phyloP scores from a whole-genome alignment of 2,113 vertebrate species.

The Eretmochelys imbricata region DNA sequence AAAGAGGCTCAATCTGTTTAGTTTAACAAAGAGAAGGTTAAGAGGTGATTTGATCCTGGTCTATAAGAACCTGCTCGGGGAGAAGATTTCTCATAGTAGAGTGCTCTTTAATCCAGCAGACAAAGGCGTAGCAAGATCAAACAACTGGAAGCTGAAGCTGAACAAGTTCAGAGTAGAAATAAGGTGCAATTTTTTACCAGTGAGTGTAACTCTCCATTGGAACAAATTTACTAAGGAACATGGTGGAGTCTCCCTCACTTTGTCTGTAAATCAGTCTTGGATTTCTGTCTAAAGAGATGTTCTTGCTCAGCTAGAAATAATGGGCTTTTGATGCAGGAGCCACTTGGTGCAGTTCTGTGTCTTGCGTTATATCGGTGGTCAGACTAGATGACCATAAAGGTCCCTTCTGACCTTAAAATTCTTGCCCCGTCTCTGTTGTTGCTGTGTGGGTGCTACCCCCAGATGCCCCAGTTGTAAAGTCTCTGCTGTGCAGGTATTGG shows the following conservation, averaged over 20 bases:
- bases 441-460: neutral
- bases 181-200: neutral
- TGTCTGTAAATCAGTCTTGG: neutral
- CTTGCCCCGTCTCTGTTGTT: neutral
- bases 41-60: neutral
- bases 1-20: neutral
- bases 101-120: neutral
- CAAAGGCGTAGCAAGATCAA: neutral
- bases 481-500: neutral
- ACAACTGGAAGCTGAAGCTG: neutral
- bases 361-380: neutral
- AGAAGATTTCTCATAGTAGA: neutral
- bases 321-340: neutral
- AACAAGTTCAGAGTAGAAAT: neutral
- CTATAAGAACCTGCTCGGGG: neutral
- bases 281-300: neutral
- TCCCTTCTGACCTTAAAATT: neutral
- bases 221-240: neutral
- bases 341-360: neutral
- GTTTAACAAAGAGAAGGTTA: rapidly evolving
- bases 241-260: neutral
- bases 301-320: neutral
- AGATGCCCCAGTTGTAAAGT: neutral
- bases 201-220: neutral
- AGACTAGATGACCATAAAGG: neutral